Conservation (phyloP, 1,140 invertebrate genomes). For the Patella vulgata region DNA sequence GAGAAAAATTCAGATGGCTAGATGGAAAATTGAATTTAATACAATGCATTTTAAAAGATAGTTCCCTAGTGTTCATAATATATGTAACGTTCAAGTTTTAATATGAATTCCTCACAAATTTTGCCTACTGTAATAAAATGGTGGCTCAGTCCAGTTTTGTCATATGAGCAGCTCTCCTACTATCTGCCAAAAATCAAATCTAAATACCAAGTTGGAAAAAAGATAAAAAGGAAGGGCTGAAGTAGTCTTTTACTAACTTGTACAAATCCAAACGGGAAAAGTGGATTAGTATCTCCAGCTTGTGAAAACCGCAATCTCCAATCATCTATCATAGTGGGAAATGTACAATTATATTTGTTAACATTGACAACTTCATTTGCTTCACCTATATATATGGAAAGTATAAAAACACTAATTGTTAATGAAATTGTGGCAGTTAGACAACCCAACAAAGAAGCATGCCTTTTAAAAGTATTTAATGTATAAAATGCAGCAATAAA, state of each 20-base stretch:
- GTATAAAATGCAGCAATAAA: too few relatives aligned
- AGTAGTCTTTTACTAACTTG: too few relatives aligned
- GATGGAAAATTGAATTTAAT: neutral
- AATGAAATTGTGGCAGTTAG: neutral
- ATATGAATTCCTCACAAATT: too few relatives aligned
- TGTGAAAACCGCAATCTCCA: slow-evolving; percentile 45
- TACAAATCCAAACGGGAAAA: slow-evolving; percentile 56
- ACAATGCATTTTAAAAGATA: neutral
- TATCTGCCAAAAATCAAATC: too few relatives aligned
- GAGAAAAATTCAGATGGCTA: neutral
- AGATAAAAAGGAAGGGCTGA: too few relatives aligned
- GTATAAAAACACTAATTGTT: neutral
- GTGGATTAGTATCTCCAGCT: slow-evolving; percentile 25
- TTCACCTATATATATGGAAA: slow-evolving; percentile 37
- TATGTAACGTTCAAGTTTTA: too few relatives aligned
- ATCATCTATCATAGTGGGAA: slow-evolving; percentile 49
- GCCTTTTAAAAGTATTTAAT: too few relatives aligned
- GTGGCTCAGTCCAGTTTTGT: too few relatives aligned
- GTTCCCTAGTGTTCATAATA: neutral
- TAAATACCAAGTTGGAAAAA: too few relatives aligned
- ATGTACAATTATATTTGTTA: slow-evolving; percentile 48
- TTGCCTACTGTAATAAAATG: too few relatives aligned
- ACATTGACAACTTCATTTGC: slow-evolving; percentile 19
- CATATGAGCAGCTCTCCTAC: too few relatives aligned
- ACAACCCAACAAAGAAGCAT: too few relatives aligned